Conservation (phyloP, 2,113 vertebrate genomes). For the Amphilophus citrinellus region DNA sequence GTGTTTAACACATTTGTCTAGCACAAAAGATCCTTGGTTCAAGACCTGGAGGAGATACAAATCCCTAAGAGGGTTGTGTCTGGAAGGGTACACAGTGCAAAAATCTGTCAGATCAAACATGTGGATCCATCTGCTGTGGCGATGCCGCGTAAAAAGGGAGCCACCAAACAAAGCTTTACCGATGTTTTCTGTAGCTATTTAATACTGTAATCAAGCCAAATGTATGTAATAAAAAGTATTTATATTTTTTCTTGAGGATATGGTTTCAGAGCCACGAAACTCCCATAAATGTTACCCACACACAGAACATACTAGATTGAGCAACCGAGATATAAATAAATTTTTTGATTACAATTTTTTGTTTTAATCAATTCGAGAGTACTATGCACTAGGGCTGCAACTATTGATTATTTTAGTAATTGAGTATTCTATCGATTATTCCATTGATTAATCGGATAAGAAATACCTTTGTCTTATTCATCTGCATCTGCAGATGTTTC, state of each 20-base stretch:
- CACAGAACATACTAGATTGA: neutral
- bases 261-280: too few relatives aligned
- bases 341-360: neutral
- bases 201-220: neutral
- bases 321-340: neutral
- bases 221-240: neutral
- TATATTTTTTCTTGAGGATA: too few relatives aligned
- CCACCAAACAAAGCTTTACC: neutral
- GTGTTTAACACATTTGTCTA: neutral
- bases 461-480: too few relatives aligned
- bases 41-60: neutral
- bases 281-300: too few relatives aligned
- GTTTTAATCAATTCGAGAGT: too few relatives aligned
- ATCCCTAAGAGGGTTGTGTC: neutral
- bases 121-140: neutral
- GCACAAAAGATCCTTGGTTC: neutral
- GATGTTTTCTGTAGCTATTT: neutral
- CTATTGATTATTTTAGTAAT: too few relatives aligned
- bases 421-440: too few relatives aligned
- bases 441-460: too few relatives aligned
- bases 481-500: too few relatives aligned
- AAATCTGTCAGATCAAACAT: neutral
- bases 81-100: neutral
- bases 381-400: too few relatives aligned
- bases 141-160: neutral